Percentiles rank a stretch among this genome's conserved stretches.
These are phyloP conservation scores for Muschampia plurimacula DNA, from an alignment of 2,888 invertebrate genomes.

Conservation along the genomic window DNA sequence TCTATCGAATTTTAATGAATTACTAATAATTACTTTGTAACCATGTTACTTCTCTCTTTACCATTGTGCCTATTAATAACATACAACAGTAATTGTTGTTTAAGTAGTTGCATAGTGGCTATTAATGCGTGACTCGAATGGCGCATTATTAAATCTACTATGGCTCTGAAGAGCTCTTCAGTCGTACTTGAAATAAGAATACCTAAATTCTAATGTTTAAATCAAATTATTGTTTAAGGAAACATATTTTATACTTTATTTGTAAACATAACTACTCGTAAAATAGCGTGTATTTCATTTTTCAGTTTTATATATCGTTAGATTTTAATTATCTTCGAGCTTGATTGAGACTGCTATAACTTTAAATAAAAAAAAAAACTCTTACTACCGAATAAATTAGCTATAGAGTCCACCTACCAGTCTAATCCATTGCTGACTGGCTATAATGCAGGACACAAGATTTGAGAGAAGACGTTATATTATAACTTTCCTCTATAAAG, in stretches of 20 bases:
- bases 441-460: background rate
- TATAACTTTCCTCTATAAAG: background rate
- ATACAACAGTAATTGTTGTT: background rate
- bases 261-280: too few relatives aligned
- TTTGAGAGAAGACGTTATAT: background rate
- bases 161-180: background rate
- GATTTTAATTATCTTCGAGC: too few relatives aligned
- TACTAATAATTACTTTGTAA: constrained; percentile 5
- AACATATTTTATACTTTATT: too few relatives aligned
- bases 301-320: too few relatives aligned
- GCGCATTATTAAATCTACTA: background rate
- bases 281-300: too few relatives aligned
- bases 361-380: too few relatives aligned
- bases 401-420: too few relatives aligned
- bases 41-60: background rate
- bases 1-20: constrained; percentile 4
- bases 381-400: too few relatives aligned
- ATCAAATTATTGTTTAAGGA: too few relatives aligned
- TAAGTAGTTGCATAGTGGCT: background rate
- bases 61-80: background rate
- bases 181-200: constrained; percentile 7
- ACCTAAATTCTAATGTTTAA: background rate
- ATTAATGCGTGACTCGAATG: background rate
- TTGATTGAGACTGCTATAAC: too few relatives aligned
- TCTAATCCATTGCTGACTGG: too few relatives aligned